Evolutionary conservation across 1,140 invertebrate species (phyloP), one percentile per base, ranked within the genome.

Genomic region (Drosophila persimilis): DNA sequence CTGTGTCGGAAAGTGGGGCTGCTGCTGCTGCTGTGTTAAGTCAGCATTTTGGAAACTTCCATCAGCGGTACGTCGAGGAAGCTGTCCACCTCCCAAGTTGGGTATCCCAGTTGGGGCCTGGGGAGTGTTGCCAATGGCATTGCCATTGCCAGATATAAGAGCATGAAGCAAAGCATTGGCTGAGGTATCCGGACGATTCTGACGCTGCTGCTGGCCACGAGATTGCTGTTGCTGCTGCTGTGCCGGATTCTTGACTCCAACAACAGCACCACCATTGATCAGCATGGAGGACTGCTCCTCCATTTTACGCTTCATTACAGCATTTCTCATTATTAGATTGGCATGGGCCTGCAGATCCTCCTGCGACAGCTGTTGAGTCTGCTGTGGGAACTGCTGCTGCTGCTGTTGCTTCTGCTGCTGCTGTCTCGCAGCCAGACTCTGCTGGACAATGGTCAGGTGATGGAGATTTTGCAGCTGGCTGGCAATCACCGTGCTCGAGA

Each of bases 321-420:
- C 90, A 72, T 91, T 91, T 29, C 90, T 83, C 86, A 91, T 90
- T 61, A 91, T 90, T 5, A 88, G 59, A 57, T 90, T 91, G 20
- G 90, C 80, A 70, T 90, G 90, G 0, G 90, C 80, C 62, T 89
- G 86, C 41, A 91, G 48, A 53, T 91, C 89, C 57, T 91, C 89
- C 35, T 90, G 90, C 6, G 86, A 77, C 11, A 90, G 51, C 41
- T 83, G 89, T 20, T 65, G 44, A 3, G 77, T 76, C 39, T 48
- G 66, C 11, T 56, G 72, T 3, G 58, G 63, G 24, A 73, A 60
- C 11, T 75, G 75, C 7, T 79, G 58, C 26, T 73, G 59, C 26
- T 73, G 59, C n/a, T 66, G 71, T n/a, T 80, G 73, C 2, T 62
- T 53, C 17, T 73, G 76, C 6, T 77, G 77, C 7, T 80, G 79